Evolutionary conservation across 2,797 vertebrate genomes (phyloP).

Genomic region (Enteromius treurensis): DNA sequence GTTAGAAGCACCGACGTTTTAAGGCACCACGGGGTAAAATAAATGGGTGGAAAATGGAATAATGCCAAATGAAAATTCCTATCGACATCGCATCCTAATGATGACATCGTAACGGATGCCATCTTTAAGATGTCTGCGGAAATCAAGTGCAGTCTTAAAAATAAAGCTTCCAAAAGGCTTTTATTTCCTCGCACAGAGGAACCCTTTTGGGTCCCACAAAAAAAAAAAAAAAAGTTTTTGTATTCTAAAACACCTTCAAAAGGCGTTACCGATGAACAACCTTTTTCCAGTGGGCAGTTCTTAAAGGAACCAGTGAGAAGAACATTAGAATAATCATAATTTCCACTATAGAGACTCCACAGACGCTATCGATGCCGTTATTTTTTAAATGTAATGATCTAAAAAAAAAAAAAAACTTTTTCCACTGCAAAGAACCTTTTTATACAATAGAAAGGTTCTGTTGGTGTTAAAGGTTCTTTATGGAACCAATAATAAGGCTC

Average conservation of each 20-base stretch:
- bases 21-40: conserved; percentile 76
- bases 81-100: background rate
- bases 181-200: background rate
- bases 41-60: conserved; percentile 54
- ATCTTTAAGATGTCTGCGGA: conserved; percentile 34
- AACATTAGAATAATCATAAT: background rate
- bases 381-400: background rate
- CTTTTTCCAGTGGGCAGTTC: background rate
- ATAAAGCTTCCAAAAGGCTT: background rate
- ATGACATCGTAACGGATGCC: conserved; percentile 14
- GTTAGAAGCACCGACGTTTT: conserved; percentile 68
- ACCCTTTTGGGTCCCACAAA: background rate
- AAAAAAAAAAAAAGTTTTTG: too few relatives aligned
- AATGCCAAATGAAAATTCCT: conserved; percentile 8
- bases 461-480: background rate
- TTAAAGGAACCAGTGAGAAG: background rate
- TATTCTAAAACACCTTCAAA: background rate
- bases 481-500: background rate
- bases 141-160: conserved; percentile 6
- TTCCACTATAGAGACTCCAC: background rate
- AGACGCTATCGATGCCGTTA: background rate
- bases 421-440: background rate
- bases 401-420: background rate
- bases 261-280: background rate
- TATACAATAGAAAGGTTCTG: background rate